phyloP scores from a whole-genome alignment of 2,113 vertebrate genomes.

The Cheirogaleus medius region DNA sequence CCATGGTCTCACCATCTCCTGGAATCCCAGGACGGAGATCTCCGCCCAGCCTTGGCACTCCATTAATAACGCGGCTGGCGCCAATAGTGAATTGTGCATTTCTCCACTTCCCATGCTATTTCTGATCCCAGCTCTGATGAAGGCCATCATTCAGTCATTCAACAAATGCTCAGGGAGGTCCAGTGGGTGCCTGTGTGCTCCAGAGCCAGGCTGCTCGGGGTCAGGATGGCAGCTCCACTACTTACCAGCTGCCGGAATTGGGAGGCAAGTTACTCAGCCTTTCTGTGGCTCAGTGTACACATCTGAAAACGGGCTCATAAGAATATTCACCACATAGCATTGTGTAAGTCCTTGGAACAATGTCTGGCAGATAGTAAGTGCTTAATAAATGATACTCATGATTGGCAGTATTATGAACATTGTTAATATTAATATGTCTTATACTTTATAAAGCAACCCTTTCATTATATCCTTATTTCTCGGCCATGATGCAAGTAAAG shows the following conservation, averaged over 20 bases:
- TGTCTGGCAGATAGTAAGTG: background rate
- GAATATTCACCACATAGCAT: accelerated
- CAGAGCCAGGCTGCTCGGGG: background rate
- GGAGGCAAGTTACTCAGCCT: background rate
- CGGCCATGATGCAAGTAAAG: background rate
- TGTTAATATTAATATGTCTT: background rate
- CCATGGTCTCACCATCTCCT: background rate
- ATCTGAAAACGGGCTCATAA: background rate
- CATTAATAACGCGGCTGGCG: accelerated
- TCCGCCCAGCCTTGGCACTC: background rate
- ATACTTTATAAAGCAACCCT: background rate
- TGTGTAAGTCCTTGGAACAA: background rate
- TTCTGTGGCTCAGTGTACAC: background rate
- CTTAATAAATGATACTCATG: background rate
- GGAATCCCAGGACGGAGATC: background rate
- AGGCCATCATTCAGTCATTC: background rate
- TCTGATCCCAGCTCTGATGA: background rate
- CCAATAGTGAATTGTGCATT: accelerated
- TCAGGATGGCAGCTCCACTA: background rate
- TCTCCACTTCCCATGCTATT: background rate
- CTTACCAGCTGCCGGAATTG: too few relatives aligned
- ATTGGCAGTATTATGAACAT: background rate
- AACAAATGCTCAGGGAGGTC: background rate
- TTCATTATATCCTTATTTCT: background rate
- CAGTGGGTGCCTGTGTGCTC: background rate